These are phyloP conservation scores for Lethrus apterus DNA, from an alignment of 1,140 invertebrate genomes.

Conservation along the genomic window DNA sequence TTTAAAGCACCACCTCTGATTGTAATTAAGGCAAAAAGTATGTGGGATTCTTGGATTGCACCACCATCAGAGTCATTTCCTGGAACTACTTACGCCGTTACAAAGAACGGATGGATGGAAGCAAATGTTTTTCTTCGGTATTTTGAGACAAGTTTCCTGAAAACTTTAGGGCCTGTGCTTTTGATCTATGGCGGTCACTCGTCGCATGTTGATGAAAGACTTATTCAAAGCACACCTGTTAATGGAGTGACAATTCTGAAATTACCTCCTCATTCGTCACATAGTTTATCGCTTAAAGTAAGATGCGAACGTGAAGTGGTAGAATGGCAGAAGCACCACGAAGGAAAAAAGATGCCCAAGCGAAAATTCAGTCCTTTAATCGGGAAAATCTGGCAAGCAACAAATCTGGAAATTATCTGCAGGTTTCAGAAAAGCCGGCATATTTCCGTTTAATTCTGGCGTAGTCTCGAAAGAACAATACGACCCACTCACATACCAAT, in stretches of 20 bases:
- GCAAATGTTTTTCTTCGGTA: slow-evolving; percentile 4
- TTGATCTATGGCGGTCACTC: slow-evolving; percentile 37
- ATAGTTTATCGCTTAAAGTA: too few relatives aligned
- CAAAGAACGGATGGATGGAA: slow-evolving; percentile 13
- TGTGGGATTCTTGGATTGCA: too few relatives aligned
- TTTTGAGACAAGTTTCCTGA: neutral
- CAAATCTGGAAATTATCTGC: too few relatives aligned
- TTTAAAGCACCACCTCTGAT: slow-evolving; percentile 36
- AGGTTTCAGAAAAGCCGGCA: neutral
- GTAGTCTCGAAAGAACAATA: neutral
- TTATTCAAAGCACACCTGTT: slow-evolving; percentile 30
- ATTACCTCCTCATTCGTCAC: slow-evolving; percentile 34
- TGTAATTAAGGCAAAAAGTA: too few relatives aligned
- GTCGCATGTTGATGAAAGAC: slow-evolving; percentile 29
- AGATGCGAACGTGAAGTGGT: too few relatives aligned
- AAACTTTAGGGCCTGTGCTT: neutral
- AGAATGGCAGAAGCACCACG: too few relatives aligned
- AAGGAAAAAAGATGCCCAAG: too few relatives aligned
- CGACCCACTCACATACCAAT: neutral
- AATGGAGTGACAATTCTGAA: slow-evolving; percentile 31
- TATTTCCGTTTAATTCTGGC: neutral
- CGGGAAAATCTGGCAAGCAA: too few relatives aligned
- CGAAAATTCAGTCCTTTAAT: too few relatives aligned
- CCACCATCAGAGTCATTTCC: too few relatives aligned
- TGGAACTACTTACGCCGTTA: slow-evolving; percentile 2